Evolutionary conservation across 2,888 invertebrate genomes (phyloP), one percentile per base, ranked within the genome.

Genomic region (Parelbella ahira): DNA sequence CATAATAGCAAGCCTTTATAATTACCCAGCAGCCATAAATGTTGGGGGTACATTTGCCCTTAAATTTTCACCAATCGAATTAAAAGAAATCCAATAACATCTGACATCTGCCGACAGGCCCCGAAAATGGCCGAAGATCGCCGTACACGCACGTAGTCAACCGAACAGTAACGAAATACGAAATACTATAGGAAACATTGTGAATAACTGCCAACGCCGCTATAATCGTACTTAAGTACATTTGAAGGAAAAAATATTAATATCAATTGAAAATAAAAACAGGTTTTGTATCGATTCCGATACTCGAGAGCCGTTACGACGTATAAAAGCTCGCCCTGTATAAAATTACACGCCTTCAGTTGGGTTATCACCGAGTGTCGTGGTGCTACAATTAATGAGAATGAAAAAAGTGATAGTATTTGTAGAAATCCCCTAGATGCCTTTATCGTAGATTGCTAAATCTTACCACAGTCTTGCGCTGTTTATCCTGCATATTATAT

Each of bases 191-290:
- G 63, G 64, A 66, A 60, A 78, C 74, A 70, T 71, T 70, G 77
- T 71, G 61, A 47, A 72, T 78, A 79, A 79, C 78, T 74, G 70
- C 68, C 58, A 55, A 66, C 66, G 69, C 78, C 72, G 76, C 72
- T 75, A 72, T 79, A 79, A 82, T 80, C 74, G 73, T 67, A 63
- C 73, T 77, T 83, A 81, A 82, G 82, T 82, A 81, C 78, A 75
- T 74, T 80, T 78, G 73, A 72, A 77, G 72, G 76, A 75, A 76
- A 78, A 78, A 75, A 77, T 80, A 79, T 80, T 78, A 76, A 77
- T 77, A 82, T 80, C 80, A 80, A 81, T 77, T 77, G 68, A 67
- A 75, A 68, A 75, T 72, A 73, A 68, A 72, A 80, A 81, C 80
- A 63, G 75, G 81, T 82, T 78, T 42, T 13, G 38, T 25, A 11